Conservation (phyloP, 2,888 invertebrate genomes). For the Coelopa pilipes region DNA sequence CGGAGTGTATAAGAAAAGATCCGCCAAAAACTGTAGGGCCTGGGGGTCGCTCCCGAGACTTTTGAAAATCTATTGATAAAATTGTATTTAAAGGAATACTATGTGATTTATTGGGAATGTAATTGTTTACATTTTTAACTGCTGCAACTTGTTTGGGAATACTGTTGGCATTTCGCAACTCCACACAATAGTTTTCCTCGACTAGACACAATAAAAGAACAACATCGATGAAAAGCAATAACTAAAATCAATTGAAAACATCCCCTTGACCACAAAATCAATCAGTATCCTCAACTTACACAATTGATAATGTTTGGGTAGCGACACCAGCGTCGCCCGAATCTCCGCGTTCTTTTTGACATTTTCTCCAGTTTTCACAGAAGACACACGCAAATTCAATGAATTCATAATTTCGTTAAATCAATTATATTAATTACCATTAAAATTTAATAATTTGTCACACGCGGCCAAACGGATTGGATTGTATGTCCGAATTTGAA, state of each 20-base stretch:
- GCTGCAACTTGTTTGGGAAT: slow-evolving; percentile 55
- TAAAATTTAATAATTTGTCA: not conserved
- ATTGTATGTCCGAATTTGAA: no score
- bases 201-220: slow-evolving; percentile 45
- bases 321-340: slow-evolving; percentile 47
- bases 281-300: slow-evolving; percentile 43
- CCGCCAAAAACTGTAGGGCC: slow-evolving; percentile 58
- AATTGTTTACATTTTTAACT: slow-evolving; percentile 52
- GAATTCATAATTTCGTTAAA: slow-evolving; percentile 51
- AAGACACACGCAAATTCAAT: slow-evolving; percentile 53
- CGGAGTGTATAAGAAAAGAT: slow-evolving; percentile 60
- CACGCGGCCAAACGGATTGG: not conserved
- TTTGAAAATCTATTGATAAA: slow-evolving; percentile 47
- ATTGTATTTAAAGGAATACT: not conserved
- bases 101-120: not conserved
- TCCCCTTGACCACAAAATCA: not conserved
- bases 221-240: slow-evolving; percentile 17
- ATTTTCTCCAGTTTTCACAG: slow-evolving; percentile 55
- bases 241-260: slow-evolving; percentile 11
- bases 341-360: slow-evolving; percentile 56
- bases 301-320: slow-evolving; percentile 50
- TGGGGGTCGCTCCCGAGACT: slow-evolving; percentile 44
- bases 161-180: slow-evolving; percentile 49
- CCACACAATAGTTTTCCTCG: slow-evolving; percentile 48
- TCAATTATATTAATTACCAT: not conserved